These are phyloP conservation scores for Limonius californicus DNA, from an alignment of 1,140 invertebrate species.

Conservation along the genomic window DNA sequence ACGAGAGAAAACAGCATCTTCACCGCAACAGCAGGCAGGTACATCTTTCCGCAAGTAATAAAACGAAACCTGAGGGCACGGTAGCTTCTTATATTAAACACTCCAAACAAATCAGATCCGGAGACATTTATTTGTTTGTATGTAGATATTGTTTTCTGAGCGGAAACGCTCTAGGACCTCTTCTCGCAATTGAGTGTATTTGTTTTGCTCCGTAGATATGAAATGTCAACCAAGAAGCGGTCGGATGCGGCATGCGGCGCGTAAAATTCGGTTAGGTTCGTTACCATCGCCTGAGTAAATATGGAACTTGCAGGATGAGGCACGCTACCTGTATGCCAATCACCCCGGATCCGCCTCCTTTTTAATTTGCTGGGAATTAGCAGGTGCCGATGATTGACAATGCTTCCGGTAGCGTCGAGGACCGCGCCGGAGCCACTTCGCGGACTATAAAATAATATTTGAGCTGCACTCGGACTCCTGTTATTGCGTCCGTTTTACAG, in stretches of 20 bases:
- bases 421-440: background rate
- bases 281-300: constrained; percentile 26
- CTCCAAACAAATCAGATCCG: constrained; percentile 16
- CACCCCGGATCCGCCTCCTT: background rate
- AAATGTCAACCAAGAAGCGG: constrained; percentile 23
- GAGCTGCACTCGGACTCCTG: background rate
- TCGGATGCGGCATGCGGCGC: constrained; percentile 19
- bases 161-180: constrained; percentile 3
- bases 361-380: background rate
- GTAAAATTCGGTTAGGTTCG: constrained; percentile 30
- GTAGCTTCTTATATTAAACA: constrained; percentile 19
- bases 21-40: too few relatives aligned
- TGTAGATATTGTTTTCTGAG: background rate
- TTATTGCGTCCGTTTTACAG: too few relatives aligned
- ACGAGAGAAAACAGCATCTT: background rate
- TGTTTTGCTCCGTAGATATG: constrained; percentile 14
- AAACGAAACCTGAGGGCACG: background rate
- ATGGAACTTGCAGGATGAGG: constrained; percentile 3
- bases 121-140: background rate
- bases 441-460: background rate
- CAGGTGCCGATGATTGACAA: background rate
- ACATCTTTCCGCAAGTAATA: background rate
- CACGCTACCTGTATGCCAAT: background rate
- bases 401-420: background rate
- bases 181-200: constrained; percentile 10